These are phyloP conservation scores for Conopomorpha cramerella DNA, from an alignment of 1,140 invertebrate genomes.

Conservation along the genomic window DNA sequence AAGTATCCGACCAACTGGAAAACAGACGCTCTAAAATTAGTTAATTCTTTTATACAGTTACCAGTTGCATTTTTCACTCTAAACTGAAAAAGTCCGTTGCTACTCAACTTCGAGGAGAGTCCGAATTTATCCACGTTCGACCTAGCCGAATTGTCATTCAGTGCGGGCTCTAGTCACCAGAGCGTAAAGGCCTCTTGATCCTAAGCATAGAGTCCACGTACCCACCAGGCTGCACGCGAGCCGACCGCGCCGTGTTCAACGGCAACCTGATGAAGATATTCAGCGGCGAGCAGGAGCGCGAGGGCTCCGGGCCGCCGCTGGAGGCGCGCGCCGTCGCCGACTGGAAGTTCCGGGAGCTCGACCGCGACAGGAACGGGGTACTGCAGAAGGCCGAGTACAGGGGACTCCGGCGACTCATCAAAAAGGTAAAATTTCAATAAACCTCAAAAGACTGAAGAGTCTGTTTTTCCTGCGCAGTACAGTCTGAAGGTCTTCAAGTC, in stretches of 20 bases:
- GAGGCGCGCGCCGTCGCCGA: slow-evolving; percentile 64
- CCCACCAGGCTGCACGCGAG: slow-evolving; percentile 64
- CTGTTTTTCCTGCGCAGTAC: no score
- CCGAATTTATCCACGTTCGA: no score
- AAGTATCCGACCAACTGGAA: no score
- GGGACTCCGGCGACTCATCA: slow-evolving; percentile 78
- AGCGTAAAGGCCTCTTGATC: slow-evolving; percentile 1
- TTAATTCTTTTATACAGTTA: not conserved
- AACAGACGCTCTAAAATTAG: no score
- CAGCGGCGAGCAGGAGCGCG: slow-evolving; percentile 72
- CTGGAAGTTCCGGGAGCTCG: slow-evolving; percentile 88
- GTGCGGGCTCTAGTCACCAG: no score
- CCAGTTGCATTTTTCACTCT: not conserved
- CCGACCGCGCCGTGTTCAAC: slow-evolving; percentile 80
- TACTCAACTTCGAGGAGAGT: no score
- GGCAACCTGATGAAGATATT: slow-evolving; percentile 81
- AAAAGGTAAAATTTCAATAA: slow-evolving; percentile 72
- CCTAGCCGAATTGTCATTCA: no score
- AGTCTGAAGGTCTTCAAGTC: not conserved
- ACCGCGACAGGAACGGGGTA: slow-evolving; percentile 74
- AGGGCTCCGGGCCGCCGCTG: slow-evolving; percentile 12
- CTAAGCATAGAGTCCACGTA: not conserved
- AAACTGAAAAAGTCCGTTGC: not conserved
- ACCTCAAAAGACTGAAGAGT: no score
- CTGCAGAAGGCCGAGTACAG: slow-evolving; percentile 81